phyloP scores from a whole-genome alignment of 2,113 vertebrate genomes.

The Brienomyrus longianalis region DNA sequence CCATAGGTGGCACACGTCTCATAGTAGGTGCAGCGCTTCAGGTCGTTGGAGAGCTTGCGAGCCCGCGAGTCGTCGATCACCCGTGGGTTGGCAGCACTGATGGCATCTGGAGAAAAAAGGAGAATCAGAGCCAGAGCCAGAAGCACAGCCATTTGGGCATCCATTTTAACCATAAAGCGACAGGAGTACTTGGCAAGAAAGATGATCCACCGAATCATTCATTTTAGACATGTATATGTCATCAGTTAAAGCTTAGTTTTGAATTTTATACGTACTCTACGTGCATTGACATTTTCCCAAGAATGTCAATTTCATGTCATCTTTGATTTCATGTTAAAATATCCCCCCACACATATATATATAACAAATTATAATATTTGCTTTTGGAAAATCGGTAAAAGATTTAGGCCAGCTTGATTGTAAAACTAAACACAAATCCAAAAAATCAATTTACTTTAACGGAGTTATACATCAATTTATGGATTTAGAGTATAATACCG shows the following conservation, averaged over 20 bases:
- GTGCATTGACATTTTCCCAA: no score
- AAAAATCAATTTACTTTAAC: not conserved
- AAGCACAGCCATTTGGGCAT: not conserved
- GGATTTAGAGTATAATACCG: not conserved
- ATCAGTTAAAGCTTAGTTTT: not conserved
- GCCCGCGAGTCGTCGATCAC: constrained; percentile 87
- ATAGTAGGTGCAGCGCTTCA: constrained; percentile 95
- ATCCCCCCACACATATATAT: not conserved
- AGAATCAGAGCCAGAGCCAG: not conserved
- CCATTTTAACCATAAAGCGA: not conserved
- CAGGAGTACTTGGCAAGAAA: not conserved
- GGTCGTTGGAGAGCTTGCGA: constrained; percentile 84
- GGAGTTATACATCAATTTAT: not conserved
- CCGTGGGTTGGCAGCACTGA: constrained; percentile 83
- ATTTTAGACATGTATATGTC: not conserved
- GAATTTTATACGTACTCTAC: not conserved
- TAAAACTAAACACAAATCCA: not conserved
- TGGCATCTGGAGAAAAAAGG: constrained; percentile 68
- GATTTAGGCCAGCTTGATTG: not conserved
- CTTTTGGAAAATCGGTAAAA: not conserved
- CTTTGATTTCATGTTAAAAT: not conserved
- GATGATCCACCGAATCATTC: not conserved
- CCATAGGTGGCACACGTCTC: constrained; percentile 96
- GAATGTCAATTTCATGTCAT: no score
- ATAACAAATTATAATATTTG: not conserved